Evolutionary conservation across 1,140 invertebrate genomes (phyloP).

Genomic region (Cardiocondyla obscurior): DNA sequence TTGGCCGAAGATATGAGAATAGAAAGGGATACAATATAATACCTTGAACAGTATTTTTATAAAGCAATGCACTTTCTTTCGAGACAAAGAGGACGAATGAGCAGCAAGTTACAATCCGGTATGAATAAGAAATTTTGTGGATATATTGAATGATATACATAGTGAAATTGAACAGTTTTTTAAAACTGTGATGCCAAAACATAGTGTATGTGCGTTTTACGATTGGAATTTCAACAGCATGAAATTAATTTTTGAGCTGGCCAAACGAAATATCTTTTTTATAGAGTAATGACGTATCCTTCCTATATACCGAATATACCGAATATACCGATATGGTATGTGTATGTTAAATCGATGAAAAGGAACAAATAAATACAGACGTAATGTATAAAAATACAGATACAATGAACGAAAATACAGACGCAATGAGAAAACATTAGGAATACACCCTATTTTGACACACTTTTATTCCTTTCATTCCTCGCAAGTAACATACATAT

Average conservation of each 20-base stretch:
- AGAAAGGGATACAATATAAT: conserved; percentile 55
- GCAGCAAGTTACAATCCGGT: background rate
- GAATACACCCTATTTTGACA: conserved; percentile 64
- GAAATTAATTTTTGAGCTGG: conserved; percentile 61
- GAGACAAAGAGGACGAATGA: background rate
- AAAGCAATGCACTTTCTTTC: conserved; percentile 67
- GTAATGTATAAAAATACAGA: conserved; percentile 72
- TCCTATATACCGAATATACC: conserved; percentile 67
- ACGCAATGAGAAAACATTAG: conserved; percentile 66
- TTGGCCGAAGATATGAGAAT: conserved; percentile 38
- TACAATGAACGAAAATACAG: conserved; percentile 18
- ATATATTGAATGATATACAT: conserved; percentile 22
- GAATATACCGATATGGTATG: conserved; percentile 70
- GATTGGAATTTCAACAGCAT: conserved; percentile 62
- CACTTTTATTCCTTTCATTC: conserved; percentile 46
- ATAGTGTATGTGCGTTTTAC: conserved; percentile 73
- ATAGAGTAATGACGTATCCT: conserved; percentile 75
- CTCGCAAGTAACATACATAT: conserved; percentile 59
- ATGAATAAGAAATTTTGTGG: conserved; percentile 1
- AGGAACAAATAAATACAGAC: conserved; percentile 74
- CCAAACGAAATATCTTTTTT: conserved; percentile 75
- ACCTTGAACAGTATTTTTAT: conserved; percentile 81
- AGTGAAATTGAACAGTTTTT: conserved; percentile 72
- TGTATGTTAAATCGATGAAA: conserved; percentile 73
- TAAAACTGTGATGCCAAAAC: conserved; percentile 83